Conservation (phyloP, 2,113 vertebrate species). For the Zosterops borbonicus region DNA sequence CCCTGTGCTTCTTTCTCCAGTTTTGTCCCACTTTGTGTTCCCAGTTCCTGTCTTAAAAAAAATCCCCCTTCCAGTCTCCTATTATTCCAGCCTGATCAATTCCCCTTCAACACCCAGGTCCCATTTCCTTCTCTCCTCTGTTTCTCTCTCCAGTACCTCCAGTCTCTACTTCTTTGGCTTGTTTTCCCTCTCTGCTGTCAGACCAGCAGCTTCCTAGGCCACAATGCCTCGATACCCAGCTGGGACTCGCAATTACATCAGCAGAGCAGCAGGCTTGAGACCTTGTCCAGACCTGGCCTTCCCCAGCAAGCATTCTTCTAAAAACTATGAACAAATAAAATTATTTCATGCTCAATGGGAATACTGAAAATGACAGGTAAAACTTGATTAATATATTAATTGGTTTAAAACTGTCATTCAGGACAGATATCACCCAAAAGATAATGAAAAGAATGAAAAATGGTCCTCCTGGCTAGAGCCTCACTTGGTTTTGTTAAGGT, state of each 20-base stretch:
- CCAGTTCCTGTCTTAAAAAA: neutral
- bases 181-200: neutral
- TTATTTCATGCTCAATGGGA: neutral
- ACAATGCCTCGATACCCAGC: too few relatives aligned
- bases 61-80: neutral
- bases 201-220: fast-evolving
- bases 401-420: neutral
- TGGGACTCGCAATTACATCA: neutral
- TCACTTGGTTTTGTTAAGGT: neutral
- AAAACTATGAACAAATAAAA: neutral
- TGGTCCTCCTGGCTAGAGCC: neutral
- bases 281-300: neutral
- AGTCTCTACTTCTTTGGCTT: neutral
- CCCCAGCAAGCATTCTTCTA: neutral
- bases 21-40: neutral
- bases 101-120: neutral
- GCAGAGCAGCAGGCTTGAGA: neutral
- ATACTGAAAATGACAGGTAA: neutral
- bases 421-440: neutral
- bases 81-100: neutral
- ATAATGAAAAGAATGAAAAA: neutral
- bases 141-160: neutral
- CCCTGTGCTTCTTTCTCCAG: neutral
- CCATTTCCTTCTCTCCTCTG: neutral
- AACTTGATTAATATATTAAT: neutral